Base-by-base conservation (phyloP, 2,113 vertebrate species). In the Lipophrys pholis region DNA sequence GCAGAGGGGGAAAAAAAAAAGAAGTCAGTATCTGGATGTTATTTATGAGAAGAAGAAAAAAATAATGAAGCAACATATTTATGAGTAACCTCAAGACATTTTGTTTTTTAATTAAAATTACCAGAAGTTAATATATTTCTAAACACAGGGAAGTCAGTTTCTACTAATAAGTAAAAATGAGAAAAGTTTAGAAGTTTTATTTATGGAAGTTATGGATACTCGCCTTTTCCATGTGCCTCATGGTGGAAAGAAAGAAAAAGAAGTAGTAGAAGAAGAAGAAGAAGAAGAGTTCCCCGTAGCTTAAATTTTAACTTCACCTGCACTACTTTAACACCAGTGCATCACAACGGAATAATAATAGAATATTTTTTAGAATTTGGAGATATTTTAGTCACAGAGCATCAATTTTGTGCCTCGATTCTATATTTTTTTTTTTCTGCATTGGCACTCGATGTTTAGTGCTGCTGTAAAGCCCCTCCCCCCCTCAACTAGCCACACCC, bases 41-140 rank as follows among this genome's bases (percentile, higher is more conserved):
- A 95, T 95, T 95, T 95, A 95, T 94, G 90, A 92, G 92, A 91
- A 92, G 82, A 91, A 83, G 71, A 79, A 77, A 85, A 81, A 87
- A 87, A 85, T 30, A 93, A 92, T 84, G 84, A 91, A 93, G 85
- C 86, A 89, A 93, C 91, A 91, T 95, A 95, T 95, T 94, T 94
- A 94, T 94, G 91, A 93, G 91, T 94, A 93, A 91, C 89, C 88
- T 94, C 81, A 78, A 94, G 90, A 90, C 90, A 77, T 93, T 94
- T 93, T 93, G 91, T 94, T 95, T 94, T 95, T 94, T 93, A 93
- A 94, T 93, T 92, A 89, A 92, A 93, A 94, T 87, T 66, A 93
- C 90, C 80, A 91, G 92, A 93, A 92, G 88, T 92, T 94, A 94
- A 94, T 94, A 95, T 95, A 95, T 95, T 95, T 95, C 92, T 95